Evolutionary conservation across 2,797 vertebrate genomes (phyloP), one percentile per base, ranked within the genome.

Genomic region (Malurus leucopterus): DNA sequence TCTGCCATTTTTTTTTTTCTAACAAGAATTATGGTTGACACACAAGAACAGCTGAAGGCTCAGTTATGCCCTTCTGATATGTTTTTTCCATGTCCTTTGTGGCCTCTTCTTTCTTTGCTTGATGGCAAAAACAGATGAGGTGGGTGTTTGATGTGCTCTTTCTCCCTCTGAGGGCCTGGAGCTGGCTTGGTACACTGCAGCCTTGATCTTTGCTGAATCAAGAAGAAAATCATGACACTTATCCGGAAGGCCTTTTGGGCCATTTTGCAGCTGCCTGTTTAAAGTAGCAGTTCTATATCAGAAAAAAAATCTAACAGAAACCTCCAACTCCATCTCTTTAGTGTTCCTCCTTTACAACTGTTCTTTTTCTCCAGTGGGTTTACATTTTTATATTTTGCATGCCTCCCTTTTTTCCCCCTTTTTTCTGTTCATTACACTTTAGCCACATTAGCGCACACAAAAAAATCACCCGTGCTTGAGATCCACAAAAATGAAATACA

Each of bases 121-220:
- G 67, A 93, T 84, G 57, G 74, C 61, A 79, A 58, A 94, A 94
- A 1, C 84, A 91, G 67, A 85, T 71, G 72, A 90, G 76, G 54
- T 87, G 47, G 26, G 29, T 84, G 67, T 92, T 86, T 86, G 85
- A 88, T 68, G 73, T 81, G 53, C 59, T 57, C n/a, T 21, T 90
- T 86, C 72, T 94, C 65, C 43, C 50, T 79, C 62, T 54, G 62
- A 70, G 73, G 54, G 43, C 46, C 64, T 72, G 55, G 57, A 90
- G 81, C 44, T 91, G 71, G 53, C 88, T 87, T 54, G 79, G 85
- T 92, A 93, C 82, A 44, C 29, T 34, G 36, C 54, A 81, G 65
- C 73, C 85, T 92, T 34, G 1, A 34, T 49, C 59, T 90, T 49
- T 65, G 47, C 51, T 70, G 73, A 89, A 81, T 62, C 63, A 78